Base-by-base conservation (phyloP, 2,797 vertebrate species). In the Halcyon chelicuti region DNA sequence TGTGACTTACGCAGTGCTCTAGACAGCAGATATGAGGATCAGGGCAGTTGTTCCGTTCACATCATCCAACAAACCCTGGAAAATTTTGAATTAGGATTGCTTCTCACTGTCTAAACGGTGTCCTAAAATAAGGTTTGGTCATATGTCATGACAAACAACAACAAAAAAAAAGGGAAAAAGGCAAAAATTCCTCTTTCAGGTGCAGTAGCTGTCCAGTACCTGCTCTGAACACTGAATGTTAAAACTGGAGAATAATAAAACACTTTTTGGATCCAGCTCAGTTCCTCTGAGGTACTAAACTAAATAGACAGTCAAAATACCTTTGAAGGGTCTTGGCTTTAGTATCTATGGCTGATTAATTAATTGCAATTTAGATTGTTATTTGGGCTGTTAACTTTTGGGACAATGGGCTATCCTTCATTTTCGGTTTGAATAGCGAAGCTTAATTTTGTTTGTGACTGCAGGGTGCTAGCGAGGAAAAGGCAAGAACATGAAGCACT, bases 121-220 rank as follows among this genome's bases (percentile, higher is more conserved):
- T 23, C 31, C 29, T 35, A 58, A 80, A 86, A 31, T 2, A 14
- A 4, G 9, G 2, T 29, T 19, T 55, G 29, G 7, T 35, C 2
- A n/a, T 5, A 2, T 10, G 3, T 5, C 16, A 10, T 4, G 4
- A 1, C 1, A 29, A 14, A 22, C 1, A 29, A 33, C 39, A 21
- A 62, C 12, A 28, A 39, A 31, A 8, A 9, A 12, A 55, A 23
- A 13, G 7, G 0, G 0, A n/a, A 37, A n/a, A 42, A 5, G 0
- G 4, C 0, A 42, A 79, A 58, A 5, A 12, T 18, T 42, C 23
- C 12, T 58, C 14, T 66, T 75, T 49, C 26, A 62, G 14, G 33
- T 3, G 2, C 37, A 77, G 10, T 6, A 47, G 11, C 6, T n/a
- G 6, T 9, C 22, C 22, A 29, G 12, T 16, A 31, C 3, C n/a